Percentiles rank a stretch among this genome's conserved stretches.
phyloP scores from a whole-genome alignment of 2,888 invertebrate species.

The Andrena fulva region DNA sequence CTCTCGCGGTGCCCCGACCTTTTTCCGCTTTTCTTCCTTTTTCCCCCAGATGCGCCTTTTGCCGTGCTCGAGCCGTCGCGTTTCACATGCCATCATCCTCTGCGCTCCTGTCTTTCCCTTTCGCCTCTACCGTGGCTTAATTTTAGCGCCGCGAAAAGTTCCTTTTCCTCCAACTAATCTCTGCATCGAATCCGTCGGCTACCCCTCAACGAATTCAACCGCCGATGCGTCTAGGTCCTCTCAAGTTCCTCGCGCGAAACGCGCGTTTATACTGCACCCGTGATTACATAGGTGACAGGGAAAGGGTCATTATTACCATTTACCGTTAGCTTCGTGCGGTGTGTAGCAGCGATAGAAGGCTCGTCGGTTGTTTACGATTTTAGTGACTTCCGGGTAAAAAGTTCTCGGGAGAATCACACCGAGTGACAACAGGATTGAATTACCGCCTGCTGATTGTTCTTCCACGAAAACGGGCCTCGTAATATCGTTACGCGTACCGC shows the following conservation, averaged over 20 bases:
- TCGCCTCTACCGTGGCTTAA: constrained; percentile 25
- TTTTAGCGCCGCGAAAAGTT: constrained; percentile 44
- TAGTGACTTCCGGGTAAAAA: constrained; percentile 5
- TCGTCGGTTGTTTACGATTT: background rate
- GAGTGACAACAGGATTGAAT: constrained; percentile 32
- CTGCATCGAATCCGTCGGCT: constrained; percentile 15
- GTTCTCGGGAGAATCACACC: constrained; percentile 24
- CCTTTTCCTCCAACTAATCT: constrained; percentile 13
- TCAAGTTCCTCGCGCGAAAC: background rate
- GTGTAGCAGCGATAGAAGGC: background rate
- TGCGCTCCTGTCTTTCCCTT: constrained; percentile 19
- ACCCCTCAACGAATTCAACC: background rate
- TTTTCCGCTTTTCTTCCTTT: constrained; percentile 60
- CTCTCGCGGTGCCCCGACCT: constrained; percentile 34
- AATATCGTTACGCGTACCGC: constrained; percentile 48
- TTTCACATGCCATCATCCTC: constrained; percentile 29
- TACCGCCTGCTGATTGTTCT: constrained; percentile 50
- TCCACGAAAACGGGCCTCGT: constrained; percentile 53
- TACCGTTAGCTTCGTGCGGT: too few species aligned
- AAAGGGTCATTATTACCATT: background rate
- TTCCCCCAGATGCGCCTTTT: constrained; percentile 27
- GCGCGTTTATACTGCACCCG: too few species aligned
- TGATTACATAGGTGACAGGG: background rate
- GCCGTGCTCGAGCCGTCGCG: constrained; percentile 25
- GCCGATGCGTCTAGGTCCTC: background rate